A percentile compares a stretch with the other conserved stretches of the same genome.
phyloP scores from a whole-genome alignment of 2,797 vertebrate species.

The Lepus oiostolus region DNA sequence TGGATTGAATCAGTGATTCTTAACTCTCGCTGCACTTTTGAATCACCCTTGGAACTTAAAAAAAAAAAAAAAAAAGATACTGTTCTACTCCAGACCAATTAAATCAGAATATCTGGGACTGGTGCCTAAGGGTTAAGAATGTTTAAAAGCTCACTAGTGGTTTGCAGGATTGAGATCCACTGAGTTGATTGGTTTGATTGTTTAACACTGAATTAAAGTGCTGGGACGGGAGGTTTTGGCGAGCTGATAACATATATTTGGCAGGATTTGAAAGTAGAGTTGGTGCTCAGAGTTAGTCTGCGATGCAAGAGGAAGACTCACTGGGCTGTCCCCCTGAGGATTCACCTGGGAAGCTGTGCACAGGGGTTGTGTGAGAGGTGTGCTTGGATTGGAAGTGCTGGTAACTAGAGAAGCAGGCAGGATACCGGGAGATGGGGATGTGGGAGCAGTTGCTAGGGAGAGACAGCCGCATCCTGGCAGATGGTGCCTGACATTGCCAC shows the following conservation, averaged over 20 bases:
- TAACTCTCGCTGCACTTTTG: background rate
- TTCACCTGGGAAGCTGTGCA: background rate
- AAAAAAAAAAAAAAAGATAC: constrained; percentile 24
- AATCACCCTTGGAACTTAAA: background rate
- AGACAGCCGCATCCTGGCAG: constrained; percentile 68
- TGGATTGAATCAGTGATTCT: constrained; percentile 2
- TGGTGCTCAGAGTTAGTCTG: background rate
- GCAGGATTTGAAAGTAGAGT: background rate
- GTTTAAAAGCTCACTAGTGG: constrained; percentile 48
- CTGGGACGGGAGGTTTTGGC: background rate
- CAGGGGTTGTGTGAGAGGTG: background rate
- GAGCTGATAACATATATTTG: background rate
- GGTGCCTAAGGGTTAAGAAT: background rate
- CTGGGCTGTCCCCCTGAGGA: background rate
- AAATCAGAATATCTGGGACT: background rate
- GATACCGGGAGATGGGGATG: constrained; percentile 58
- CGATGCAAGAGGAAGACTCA: background rate
- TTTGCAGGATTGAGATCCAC: background rate
- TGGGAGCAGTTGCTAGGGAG: constrained; percentile 79
- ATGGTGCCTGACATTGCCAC: constrained; percentile 72
- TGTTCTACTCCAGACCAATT: background rate
- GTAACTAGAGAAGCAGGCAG: constrained; percentile 74
- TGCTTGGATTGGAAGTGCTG: background rate
- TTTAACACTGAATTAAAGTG: background rate
- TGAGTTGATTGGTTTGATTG: background rate